Evolutionary conservation across 92 coral and sea anemone species (phyloP).

Genomic region (Bergia sp.): DNA sequence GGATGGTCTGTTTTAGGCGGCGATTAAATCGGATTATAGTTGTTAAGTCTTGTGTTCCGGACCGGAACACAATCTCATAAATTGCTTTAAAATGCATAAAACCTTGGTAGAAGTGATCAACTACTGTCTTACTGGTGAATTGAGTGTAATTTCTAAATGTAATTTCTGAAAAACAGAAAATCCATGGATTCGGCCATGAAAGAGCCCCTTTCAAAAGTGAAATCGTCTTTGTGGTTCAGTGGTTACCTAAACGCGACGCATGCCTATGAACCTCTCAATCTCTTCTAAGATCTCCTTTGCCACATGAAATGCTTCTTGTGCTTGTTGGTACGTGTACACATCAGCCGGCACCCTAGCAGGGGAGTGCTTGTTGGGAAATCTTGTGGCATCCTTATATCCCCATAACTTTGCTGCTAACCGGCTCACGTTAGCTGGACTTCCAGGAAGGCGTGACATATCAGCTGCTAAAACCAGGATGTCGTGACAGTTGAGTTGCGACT

Average conservation of each 20-base stretch:
- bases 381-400: slow-evolving; percentile 69
- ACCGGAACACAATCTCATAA: too few relatives aligned
- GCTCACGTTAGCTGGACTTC: slow-evolving; percentile 63
- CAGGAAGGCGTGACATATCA: slow-evolving; percentile 62
- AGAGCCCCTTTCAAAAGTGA: too few relatives aligned
- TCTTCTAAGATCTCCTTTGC: slow-evolving; percentile 60
- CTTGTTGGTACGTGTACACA: slow-evolving; percentile 75
- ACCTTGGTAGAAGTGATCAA: too few relatives aligned
- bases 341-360: slow-evolving; percentile 75
- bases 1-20: too few relatives aligned
- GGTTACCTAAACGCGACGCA: slow-evolving; percentile 8
- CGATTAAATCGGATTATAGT: too few relatives aligned
- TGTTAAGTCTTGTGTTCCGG: too few relatives aligned
- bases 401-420: slow-evolving; percentile 62
- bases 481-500: slow-evolving; percentile 74
- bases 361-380: slow-evolving; percentile 77
- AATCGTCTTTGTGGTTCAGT: neutral
- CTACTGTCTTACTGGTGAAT: too few relatives aligned
- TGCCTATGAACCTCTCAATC: slow-evolving; percentile 63
- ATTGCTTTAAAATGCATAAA: too few relatives aligned
- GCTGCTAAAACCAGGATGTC: slow-evolving; percentile 71
- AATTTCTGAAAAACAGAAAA: too few relatives aligned
- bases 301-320: slow-evolving; percentile 65
- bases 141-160: too few relatives aligned
- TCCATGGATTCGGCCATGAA: too few relatives aligned